Conservation (phyloP, 2,797 vertebrate genomes). For the Zenarchopterus dispar region DNA sequence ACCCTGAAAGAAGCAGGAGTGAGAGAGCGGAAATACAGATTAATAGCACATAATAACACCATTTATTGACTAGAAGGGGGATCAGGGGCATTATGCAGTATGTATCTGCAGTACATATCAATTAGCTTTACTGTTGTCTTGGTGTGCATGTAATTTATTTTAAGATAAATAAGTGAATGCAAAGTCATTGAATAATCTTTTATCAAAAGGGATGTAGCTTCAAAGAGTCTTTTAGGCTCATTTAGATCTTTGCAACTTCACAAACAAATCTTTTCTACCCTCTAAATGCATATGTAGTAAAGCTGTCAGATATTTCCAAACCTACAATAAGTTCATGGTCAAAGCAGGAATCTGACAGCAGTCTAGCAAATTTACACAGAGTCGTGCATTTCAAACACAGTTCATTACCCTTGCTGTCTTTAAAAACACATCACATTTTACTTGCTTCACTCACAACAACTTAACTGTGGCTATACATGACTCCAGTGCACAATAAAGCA, state of each 20-base stretch:
- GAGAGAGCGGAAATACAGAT: constrained; percentile 16
- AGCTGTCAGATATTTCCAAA: constrained; percentile 13
- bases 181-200: background rate
- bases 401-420: background rate
- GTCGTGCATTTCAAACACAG: background rate
- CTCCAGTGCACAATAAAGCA: background rate
- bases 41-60: constrained; percentile 12
- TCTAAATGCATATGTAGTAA: background rate
- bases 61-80: constrained; percentile 5
- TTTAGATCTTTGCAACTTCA: constrained; percentile 1
- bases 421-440: background rate
- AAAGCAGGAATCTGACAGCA: constrained; percentile 2
- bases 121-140: background rate
- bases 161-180: background rate
- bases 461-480: background rate
- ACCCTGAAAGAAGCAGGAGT: constrained; percentile 26
- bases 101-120: background rate
- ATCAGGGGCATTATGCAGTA: constrained; percentile 9
- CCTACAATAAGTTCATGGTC: background rate
- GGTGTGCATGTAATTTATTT: background rate
- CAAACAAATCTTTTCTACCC: constrained; percentile 15
- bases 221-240: constrained; percentile 9
- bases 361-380: background rate
- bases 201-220: background rate
- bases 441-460: background rate